These are phyloP conservation scores for Urocynchramus pylzowi DNA, from an alignment of 2,113 vertebrate genomes.

Conservation along the genomic window DNA sequence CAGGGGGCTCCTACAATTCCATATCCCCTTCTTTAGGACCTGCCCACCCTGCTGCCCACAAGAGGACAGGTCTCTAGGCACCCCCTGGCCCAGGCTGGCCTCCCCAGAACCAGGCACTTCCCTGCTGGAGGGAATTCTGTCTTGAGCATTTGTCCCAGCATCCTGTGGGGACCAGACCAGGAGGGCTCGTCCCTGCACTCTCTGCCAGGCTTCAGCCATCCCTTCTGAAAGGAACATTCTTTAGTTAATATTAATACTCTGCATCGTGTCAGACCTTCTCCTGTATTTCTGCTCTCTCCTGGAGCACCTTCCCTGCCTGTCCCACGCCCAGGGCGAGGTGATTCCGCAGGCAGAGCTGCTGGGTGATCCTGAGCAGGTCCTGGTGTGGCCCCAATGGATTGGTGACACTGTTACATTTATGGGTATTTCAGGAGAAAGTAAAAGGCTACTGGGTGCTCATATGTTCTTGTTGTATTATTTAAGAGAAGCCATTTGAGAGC, in stretches of 20 bases:
- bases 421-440: not conserved
- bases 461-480: slow-evolving; percentile 32
- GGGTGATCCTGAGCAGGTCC: not conserved
- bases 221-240: not conserved
- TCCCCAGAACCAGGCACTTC: too few species aligned
- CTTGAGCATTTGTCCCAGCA: not conserved
- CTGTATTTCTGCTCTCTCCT: not conserved
- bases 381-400: not conserved
- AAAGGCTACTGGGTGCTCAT: not conserved
- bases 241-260: not conserved
- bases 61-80: accelerated
- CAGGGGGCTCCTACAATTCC: not conserved
- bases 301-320: not conserved
- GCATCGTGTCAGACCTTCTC: not conserved
- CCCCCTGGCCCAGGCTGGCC: accelerated
- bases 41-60: not conserved
- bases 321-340: not conserved
- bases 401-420: not conserved
- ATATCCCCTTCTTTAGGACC: not conserved
- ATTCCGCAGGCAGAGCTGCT: not conserved
- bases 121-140: not conserved
- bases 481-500: slow-evolving; percentile 35
- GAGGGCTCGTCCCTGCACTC: not conserved
- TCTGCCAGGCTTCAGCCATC: not conserved
- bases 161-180: not conserved